Base-by-base conservation (phyloP, 1,140 invertebrate genomes). In the Scaptomyza pallida region DNA sequence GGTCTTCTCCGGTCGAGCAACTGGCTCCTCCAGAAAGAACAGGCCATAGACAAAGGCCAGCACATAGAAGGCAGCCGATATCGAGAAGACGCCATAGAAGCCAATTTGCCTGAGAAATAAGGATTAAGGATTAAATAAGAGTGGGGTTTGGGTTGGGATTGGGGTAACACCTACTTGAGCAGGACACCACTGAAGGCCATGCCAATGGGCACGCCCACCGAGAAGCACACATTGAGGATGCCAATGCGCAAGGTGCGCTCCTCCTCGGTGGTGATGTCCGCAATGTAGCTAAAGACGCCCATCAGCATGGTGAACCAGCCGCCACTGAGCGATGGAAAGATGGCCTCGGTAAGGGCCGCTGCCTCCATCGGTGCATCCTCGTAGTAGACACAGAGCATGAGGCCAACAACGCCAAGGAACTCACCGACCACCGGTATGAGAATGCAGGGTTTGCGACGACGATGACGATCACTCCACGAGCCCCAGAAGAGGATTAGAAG, bases 251-350 rank as follows among this genome's bases (percentile, higher is more conserved):
- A 92, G 0, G 97, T 98, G 62, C 97, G 93, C 60, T 94, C 95
- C 89, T 96, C 94, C 52, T 95, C 93, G 5, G 94, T 95, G 0
- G 97, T 97, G 6, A 97, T 95, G 88, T 98, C 96, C 1, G 94
- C 96, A 40, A 98, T 95, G 78, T 97, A 98, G 89, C 96, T 97
- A 89, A 97, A 98, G 30, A 96, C 94, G 10, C 96, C 96, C 95
- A 97, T 97, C 69, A 97, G 95, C 94, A 97, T 95, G 13, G 96
- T 96, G 75, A 97, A 96, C 94, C 95, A 97, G 2, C 96, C 96
- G 19, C 91, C 91, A 5, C 95, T 95, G 0, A 98, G 77, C 0
- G 95, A 95, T 0, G 95, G 95, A 89, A 96, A 96, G 33, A 96
- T 92, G 1, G 95, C 94, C 90, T 96, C 95, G 3, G 95, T 94